phyloP scores from a whole-genome alignment of 2,888 invertebrate species.

The Limnephilus marmoratus region DNA sequence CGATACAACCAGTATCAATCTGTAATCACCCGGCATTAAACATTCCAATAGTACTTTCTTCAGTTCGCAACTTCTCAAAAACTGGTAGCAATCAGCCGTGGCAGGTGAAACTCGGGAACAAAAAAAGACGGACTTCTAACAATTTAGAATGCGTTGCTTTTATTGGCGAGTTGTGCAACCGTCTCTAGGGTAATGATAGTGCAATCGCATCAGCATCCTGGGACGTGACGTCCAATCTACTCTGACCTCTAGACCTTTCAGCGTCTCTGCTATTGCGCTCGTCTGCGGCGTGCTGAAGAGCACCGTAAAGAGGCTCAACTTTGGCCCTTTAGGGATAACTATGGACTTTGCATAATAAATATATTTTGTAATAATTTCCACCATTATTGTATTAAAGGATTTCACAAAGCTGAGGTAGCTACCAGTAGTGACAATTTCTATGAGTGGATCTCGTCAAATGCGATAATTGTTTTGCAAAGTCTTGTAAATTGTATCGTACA shows the following conservation, averaged over 20 bases:
- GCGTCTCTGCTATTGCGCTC: background rate
- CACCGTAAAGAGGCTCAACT: background rate
- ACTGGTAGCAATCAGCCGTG: background rate
- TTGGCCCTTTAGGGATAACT: background rate
- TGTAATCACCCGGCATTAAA: background rate
- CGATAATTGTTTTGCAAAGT: background rate
- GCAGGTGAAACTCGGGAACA: background rate
- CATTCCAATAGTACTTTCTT: background rate
- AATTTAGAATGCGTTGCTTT: background rate
- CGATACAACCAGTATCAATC: background rate
- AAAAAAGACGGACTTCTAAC: background rate
- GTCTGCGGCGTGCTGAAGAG: background rate
- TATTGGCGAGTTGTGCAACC: background rate
- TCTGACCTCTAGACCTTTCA: background rate
- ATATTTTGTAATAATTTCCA: background rate
- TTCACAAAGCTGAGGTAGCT: background rate
- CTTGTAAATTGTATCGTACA: too few species aligned
- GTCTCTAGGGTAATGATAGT: conserved; percentile 2
- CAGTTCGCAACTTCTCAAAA: background rate
- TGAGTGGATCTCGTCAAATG: background rate
- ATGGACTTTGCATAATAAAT: background rate
- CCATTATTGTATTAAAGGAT: background rate
- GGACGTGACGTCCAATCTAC: conserved; percentile 2
- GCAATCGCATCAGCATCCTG: conserved; percentile 2
- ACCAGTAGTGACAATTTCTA: background rate